Conservation (phyloP, 2,797 vertebrate genomes). For the Petrocephalus sullivani region DNA sequence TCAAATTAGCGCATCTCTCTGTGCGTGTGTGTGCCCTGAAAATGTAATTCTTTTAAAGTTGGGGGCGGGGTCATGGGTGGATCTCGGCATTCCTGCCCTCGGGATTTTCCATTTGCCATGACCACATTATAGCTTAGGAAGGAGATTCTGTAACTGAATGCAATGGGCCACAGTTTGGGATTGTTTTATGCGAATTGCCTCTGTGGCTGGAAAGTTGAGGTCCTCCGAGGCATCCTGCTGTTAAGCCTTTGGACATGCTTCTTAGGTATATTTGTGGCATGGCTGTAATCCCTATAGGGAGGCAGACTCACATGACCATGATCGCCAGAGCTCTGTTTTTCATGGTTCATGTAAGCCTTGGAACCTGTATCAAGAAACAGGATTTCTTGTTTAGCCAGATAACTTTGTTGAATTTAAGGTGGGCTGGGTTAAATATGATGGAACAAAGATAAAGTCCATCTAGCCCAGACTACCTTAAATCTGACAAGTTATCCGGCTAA, state of each 20-base stretch:
- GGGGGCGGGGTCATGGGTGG: constrained; percentile 33
- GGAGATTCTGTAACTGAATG: neutral
- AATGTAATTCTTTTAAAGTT: constrained; percentile 39
- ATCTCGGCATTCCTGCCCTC: constrained; percentile 31
- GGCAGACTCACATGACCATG: neutral
- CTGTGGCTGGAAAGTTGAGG: neutral
- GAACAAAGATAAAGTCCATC: neutral
- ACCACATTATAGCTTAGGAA: neutral
- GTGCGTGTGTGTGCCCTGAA: constrained; percentile 42
- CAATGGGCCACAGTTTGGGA: neutral
- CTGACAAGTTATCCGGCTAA: neutral
- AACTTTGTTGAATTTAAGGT: neutral
- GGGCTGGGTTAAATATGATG: neutral
- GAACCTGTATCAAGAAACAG: neutral
- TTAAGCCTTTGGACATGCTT: neutral
- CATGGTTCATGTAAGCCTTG: neutral
- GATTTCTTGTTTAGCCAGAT: neutral
- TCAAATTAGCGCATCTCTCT: constrained; percentile 54
- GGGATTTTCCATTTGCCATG: constrained; percentile 22
- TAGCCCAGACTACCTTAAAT: neutral
- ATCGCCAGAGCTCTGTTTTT: neutral
- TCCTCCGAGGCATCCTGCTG: neutral
- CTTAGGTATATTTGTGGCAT: neutral
- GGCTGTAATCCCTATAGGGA: neutral
- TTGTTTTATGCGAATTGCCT: neutral